Conservation (phyloP, 2,888 invertebrate species). For the Carcina quercana region DNA sequence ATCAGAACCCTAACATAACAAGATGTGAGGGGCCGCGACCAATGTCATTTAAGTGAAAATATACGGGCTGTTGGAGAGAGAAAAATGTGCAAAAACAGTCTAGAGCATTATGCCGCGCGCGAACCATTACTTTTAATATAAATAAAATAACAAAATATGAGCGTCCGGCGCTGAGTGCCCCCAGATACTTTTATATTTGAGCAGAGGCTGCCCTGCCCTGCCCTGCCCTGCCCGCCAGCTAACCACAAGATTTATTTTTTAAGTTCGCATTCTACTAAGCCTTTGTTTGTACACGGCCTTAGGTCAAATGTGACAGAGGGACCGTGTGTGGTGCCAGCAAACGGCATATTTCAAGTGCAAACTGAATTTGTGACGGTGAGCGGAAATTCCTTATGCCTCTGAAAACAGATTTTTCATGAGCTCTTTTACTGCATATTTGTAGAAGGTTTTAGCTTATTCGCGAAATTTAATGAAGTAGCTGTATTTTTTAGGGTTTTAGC, state of each 20-base stretch:
- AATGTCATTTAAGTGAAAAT: slow-evolving; percentile 73
- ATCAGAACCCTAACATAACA: slow-evolving; percentile 46
- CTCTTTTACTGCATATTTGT: no score
- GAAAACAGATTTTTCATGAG: no score
- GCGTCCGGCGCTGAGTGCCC: slow-evolving; percentile 72
- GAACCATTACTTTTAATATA: slow-evolving; percentile 74
- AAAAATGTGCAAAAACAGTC: slow-evolving; percentile 68
- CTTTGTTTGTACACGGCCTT: slow-evolving; percentile 16
- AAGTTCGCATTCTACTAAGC: slow-evolving; percentile 20
- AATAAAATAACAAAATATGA: slow-evolving; percentile 76
- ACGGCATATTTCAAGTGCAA: no score
- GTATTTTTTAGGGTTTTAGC: no score
- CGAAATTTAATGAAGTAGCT: no score
- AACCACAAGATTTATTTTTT: slow-evolving; percentile 44
- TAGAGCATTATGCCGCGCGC: slow-evolving; percentile 62
- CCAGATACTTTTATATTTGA: slow-evolving; percentile 70
- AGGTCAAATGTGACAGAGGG: no score
- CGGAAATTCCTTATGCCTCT: no score
- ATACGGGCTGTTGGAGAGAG: slow-evolving; percentile 65
- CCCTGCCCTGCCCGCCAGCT: slow-evolving; percentile 26
- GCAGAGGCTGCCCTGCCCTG: slow-evolving; percentile 30
- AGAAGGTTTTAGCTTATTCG: no score
- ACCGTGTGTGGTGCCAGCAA: no score
- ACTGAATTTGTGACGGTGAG: no score
- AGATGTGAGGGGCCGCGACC: slow-evolving; percentile 58